Evolutionary conservation across 1,140 invertebrate genomes (phyloP), one percentile per base, ranked within the genome.

Genomic region (Scylla paramamosain): DNA sequence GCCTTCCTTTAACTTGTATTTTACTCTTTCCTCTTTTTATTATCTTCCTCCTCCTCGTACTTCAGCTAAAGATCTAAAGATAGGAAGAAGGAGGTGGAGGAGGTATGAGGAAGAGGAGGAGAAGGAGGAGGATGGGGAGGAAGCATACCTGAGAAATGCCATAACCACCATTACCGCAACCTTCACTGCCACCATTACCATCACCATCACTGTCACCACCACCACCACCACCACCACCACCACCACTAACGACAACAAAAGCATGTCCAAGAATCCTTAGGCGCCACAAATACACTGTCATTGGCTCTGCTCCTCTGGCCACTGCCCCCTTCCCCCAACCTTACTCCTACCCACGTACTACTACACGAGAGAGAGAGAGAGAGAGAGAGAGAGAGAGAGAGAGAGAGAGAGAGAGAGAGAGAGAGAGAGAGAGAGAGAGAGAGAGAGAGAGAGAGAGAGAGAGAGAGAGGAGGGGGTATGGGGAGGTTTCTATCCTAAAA

Each of bases 221-320:
- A 86, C 83, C 83, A 86, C 83, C 83, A 86, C 83, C 83, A 86
- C n/a, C 25, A 86, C 31, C 83, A 86, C 83, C 83, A 86, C 83
- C 83, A 86, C n/a, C 83, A 86, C 83, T 28, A 86, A 14, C 83
- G 0, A 28, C 31, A 16, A 28, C 31, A 16, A 28, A 28, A 86
- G 10, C 83, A n/a, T 25, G 20, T 25, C 77, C 7, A 82, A 20
- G 20, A 82, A 20, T 28, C 20, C 28, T 7, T 82, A 20, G 1
- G 20, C 28, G 28, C 77, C 28, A 82, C 77, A 20, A 82, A 20
- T 25, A 39, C 6, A 16, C 39, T 25, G 2, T n/a, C 88, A 39
- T 45, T 90, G 8, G 14, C 39, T 16, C 39, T 90, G 25, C 25
- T n/a, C n/a, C 88, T 45, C 10, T 25, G 12, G n/a, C 88, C 45